These are phyloP conservation scores for Leucania comma DNA, from an alignment of 2,888 invertebrate species.

Conservation along the genomic window DNA sequence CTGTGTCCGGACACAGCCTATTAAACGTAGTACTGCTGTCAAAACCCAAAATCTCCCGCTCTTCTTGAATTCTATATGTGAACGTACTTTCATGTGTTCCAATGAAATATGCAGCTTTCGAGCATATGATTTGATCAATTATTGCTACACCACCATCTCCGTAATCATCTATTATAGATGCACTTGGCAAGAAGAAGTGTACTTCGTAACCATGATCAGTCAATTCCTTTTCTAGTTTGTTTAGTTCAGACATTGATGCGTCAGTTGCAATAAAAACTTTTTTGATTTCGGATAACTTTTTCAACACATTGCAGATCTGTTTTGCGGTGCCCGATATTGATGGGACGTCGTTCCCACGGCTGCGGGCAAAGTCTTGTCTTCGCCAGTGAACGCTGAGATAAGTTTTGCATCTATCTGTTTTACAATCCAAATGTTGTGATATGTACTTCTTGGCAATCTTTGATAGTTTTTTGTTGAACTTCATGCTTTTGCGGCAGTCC, in stretches of 20 bases:
- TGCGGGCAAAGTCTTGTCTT: slow-evolving; percentile 96
- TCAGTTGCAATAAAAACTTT: slow-evolving; percentile 96
- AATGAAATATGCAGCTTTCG: slow-evolving; percentile 96
- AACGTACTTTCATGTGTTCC: slow-evolving; percentile 99
- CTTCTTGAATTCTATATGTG: slow-evolving; percentile 98
- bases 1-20: slow-evolving; percentile 93
- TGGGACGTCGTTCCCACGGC: slow-evolving; percentile 94
- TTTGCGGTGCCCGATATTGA: slow-evolving; percentile 93
- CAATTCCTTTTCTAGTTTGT: slow-evolving; percentile 85
- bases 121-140: slow-evolving; percentile 98
- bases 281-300: slow-evolving; percentile 80
- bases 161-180: slow-evolving; percentile 87
- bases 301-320: slow-evolving; percentile 92
- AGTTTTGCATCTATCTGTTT: slow-evolving; percentile 88
- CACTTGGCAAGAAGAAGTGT: slow-evolving; percentile 81
- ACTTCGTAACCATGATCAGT: slow-evolving; percentile 74
- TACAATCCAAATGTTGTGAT: slow-evolving; percentile 74
- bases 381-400: slow-evolving; percentile 97
- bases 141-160: slow-evolving; percentile 97
- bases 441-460: slow-evolving; percentile 93
- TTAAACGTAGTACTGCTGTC: slow-evolving; percentile 96
- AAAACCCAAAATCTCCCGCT: slow-evolving; percentile 98
- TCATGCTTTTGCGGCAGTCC: slow-evolving; percentile 97
- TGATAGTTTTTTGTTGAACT: slow-evolving; percentile 94
- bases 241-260: slow-evolving; percentile 91